Evolutionary conservation across 2,113 vertebrate species (phyloP).

Genomic region (Phoenicopterus ruber): DNA sequence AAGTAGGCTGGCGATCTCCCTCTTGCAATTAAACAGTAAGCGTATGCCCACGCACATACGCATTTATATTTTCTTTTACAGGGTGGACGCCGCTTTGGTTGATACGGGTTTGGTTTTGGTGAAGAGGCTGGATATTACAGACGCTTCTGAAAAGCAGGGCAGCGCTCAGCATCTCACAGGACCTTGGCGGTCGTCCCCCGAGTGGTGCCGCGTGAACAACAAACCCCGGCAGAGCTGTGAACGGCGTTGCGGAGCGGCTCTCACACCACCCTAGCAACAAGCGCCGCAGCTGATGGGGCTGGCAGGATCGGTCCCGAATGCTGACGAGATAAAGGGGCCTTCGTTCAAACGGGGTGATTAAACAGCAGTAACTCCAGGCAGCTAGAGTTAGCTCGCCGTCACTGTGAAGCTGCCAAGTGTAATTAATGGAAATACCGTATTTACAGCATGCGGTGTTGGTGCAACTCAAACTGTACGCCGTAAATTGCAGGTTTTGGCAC

Average conservation of each 20-base stretch:
- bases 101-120: fast-evolving
- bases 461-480: fast-evolving
- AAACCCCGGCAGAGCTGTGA: neutral
- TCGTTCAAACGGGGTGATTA: neutral
- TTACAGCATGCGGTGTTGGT: fast-evolving
- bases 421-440: neutral
- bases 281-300: neutral
- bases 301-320: neutral
- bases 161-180: neutral
- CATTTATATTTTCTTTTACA: neutral
- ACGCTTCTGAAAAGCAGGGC: neutral
- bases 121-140: neutral
- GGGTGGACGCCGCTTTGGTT: fast-evolving
- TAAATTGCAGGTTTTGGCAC: neutral
- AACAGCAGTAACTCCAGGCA: neutral
- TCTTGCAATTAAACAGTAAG: neutral
- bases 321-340: neutral
- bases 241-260: neutral
- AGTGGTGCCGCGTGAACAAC: neutral
- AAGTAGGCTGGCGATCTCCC: neutral
- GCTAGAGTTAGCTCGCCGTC: neutral
- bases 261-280: neutral
- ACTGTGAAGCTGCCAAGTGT: neutral
- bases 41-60: too few species aligned
- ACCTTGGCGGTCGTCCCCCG: neutral